phyloP scores from a whole-genome alignment of 2,888 invertebrate species.

The Syrphus vitripennis region DNA sequence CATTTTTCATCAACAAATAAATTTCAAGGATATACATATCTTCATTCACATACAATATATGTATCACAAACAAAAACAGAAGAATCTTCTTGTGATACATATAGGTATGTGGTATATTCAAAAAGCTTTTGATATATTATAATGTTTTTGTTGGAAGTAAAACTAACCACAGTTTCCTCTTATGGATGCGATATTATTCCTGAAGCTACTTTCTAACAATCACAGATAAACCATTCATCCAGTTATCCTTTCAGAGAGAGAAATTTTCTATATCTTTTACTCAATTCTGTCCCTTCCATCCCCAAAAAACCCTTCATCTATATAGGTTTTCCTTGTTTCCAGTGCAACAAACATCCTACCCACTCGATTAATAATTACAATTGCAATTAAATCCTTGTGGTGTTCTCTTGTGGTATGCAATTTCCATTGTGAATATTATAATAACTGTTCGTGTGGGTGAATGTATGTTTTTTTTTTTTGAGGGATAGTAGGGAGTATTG shows the following conservation, averaged over 20 bases:
- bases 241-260: constrained; percentile 38
- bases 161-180: constrained; percentile 53
- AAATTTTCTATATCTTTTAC: not conserved
- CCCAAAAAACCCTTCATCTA: not conserved
- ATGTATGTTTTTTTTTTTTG: not conserved
- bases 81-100: constrained; percentile 31
- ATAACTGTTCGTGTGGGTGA: not conserved
- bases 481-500: too few relatives aligned
- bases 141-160: not conserved
- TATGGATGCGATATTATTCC: constrained; percentile 30
- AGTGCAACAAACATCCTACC: constrained; percentile 1
- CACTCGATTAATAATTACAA: constrained; percentile 68
- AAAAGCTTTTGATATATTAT: constrained; percentile 10
- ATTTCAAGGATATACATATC: not conserved
- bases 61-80: not conserved
- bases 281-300: not conserved
- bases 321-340: not conserved
- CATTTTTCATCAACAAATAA: not conserved
- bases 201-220: constrained; percentile 59
- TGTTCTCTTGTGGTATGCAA: constrained; percentile 36
- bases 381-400: constrained; percentile 68
- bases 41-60: not conserved
- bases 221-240: constrained; percentile 56
- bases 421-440: not conserved
- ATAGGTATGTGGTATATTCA: too few relatives aligned